A percentile compares a stretch with the other conserved stretches of the same genome.
These are phyloP conservation scores for Cheilosia soror DNA, from an alignment of 2,888 invertebrate genomes.

Conservation along the genomic window DNA sequence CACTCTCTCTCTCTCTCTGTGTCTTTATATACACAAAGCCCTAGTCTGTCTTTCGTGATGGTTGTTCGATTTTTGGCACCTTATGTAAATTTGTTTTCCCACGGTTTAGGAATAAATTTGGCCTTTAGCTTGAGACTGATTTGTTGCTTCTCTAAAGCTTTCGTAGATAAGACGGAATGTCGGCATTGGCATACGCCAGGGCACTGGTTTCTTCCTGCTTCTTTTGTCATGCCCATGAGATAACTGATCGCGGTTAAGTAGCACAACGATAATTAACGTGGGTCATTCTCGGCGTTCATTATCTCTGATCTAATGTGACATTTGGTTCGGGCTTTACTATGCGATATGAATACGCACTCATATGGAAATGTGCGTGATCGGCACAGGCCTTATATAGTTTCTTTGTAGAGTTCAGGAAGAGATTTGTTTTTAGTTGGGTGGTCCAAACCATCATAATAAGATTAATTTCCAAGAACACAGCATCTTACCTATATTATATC, in stretches of 20 bases:
- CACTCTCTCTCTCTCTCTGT: too few species aligned
- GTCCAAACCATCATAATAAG: conserved; percentile 26
- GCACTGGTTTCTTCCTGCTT: neutral
- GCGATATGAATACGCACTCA: neutral
- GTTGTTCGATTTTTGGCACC: conserved; percentile 25
- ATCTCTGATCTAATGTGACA: conserved; percentile 33
- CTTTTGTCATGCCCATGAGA: neutral
- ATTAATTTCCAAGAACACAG: conserved; percentile 33
- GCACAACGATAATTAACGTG: conserved; percentile 17
- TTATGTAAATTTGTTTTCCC: conserved; percentile 20
- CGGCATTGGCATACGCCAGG: conserved; percentile 19
- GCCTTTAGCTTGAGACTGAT: conserved; percentile 10
- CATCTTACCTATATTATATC: neutral
- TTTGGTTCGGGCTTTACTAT: neutral
- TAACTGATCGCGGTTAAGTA: conserved; percentile 7
- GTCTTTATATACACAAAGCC: conserved; percentile 10
- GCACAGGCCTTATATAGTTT: neutral
- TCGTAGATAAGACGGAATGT: neutral
- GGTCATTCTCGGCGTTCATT: conserved; percentile 6
- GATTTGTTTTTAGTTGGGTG: conserved; percentile 25
- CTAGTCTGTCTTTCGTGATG: neutral
- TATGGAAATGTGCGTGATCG: conserved; percentile 10
- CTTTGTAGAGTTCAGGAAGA: neutral
- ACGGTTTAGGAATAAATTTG: conserved; percentile 18
- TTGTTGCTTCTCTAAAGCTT: neutral